A percentile compares a stretch with the other conserved stretches of the same genome.
Conservation (phyloP, 2,797 vertebrate genomes). For the Artibeus lituratus region DNA sequence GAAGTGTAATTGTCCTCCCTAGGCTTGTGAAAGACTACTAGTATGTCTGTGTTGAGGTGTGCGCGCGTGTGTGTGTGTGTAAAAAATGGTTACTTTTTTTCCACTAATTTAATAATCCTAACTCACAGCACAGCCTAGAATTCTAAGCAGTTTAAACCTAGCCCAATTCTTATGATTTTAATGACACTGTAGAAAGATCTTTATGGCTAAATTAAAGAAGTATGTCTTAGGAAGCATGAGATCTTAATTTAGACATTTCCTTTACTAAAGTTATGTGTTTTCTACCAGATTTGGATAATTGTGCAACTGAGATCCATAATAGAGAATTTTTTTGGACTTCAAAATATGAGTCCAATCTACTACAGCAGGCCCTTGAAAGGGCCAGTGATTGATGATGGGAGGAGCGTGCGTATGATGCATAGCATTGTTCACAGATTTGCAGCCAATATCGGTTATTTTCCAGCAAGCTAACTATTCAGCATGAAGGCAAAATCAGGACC, state of each 20-base stretch:
- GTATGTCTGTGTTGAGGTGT: background rate
- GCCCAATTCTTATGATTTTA: background rate
- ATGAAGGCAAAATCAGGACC: background rate
- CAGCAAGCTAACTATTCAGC: background rate
- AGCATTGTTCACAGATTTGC: background rate
- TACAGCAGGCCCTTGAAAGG: background rate
- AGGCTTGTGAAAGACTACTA: background rate
- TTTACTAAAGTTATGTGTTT: background rate
- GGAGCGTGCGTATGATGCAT: background rate
- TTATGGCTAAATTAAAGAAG: conserved; percentile 9
- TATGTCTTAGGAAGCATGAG: background rate
- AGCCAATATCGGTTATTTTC: background rate
- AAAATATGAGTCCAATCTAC: background rate
- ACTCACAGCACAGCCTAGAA: background rate
- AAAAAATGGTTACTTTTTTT: background rate
- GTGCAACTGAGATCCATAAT: background rate
- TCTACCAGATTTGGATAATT: background rate
- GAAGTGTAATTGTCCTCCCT: background rate
- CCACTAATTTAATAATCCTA: background rate
- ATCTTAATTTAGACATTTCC: background rate
- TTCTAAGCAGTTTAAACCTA: background rate
- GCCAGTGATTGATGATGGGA: background rate
- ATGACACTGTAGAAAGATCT: background rate
- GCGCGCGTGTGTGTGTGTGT: background rate
- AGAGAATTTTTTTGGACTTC: background rate